These are phyloP conservation scores for Haemorhous mexicanus DNA, from an alignment of 2,113 vertebrate genomes.

Conservation along the genomic window DNA sequence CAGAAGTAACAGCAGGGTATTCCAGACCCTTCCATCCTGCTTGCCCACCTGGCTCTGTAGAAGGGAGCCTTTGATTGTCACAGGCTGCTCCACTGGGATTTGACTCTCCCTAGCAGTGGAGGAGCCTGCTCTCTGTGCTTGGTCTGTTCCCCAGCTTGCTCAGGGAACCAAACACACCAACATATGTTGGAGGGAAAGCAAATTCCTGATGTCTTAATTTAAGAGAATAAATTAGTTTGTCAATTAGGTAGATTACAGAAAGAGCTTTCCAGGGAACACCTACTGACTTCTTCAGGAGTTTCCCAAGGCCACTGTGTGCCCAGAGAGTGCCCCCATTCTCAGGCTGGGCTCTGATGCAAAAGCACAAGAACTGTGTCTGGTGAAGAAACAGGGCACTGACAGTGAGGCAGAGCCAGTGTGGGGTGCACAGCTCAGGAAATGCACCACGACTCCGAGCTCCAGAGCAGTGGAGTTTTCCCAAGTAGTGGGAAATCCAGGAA, in stretches of 20 bases:
- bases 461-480: not conserved
- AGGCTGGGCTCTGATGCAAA: not conserved
- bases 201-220: not conserved
- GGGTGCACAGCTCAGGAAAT: not conserved
- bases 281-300: not conserved
- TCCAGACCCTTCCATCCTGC: not conserved
- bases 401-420: not conserved
- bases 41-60: not conserved
- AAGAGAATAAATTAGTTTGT: not conserved
- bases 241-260: not conserved
- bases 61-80: rapidly evolving
- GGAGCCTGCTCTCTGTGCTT: not conserved
- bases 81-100: not conserved
- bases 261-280: not conserved
- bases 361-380: rapidly evolving
- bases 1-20: not conserved
- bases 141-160: not conserved
- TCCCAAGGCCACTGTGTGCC: not conserved
- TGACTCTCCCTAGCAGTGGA: not conserved
- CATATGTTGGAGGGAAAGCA: not conserved
- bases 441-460: rapidly evolving
- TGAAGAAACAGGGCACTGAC: not conserved
- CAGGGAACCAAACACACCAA: not conserved
- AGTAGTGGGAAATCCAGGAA: not conserved
- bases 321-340: not conserved